Percentiles rank a stretch among this genome's conserved stretches.
These are phyloP conservation scores for Melanocharis versteri DNA, from an alignment of 2,113 vertebrate species.

Conservation along the genomic window DNA sequence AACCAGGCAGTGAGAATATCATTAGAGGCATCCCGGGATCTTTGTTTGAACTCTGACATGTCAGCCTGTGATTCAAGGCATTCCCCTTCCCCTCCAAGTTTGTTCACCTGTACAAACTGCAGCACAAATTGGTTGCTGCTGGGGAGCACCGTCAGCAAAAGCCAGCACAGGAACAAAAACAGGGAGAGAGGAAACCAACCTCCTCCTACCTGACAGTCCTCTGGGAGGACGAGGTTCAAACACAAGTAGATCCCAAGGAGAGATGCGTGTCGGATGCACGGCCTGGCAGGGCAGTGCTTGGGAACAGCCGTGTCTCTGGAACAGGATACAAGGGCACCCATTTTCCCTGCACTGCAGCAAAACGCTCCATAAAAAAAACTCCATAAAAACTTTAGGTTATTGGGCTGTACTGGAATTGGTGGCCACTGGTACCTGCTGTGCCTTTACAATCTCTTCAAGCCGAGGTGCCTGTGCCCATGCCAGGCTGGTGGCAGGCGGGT, in stretches of 20 bases:
- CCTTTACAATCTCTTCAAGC: background rate
- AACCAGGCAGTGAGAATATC: background rate
- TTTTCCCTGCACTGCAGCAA: background rate
- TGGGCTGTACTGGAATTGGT: background rate
- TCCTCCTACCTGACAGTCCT: background rate
- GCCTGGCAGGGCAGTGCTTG: accelerated
- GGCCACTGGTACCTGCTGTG: accelerated
- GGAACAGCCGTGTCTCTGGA: background rate
- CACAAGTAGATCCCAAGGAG: background rate
- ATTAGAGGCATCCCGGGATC: background rate
- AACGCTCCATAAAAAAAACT: no score
- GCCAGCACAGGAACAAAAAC: background rate
- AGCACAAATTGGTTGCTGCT: background rate
- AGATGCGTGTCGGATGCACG: accelerated
- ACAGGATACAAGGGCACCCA: no score
- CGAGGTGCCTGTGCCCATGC: background rate
- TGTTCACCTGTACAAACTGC: background rate
- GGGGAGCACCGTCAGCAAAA: background rate
- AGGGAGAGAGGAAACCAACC: background rate
- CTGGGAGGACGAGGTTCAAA: background rate
- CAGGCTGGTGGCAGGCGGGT: accelerated
- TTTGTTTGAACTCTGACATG: background rate
- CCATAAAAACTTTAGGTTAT: background rate
- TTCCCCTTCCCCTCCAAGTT: background rate
- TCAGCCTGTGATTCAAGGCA: background rate